Evolutionary conservation across 2,888 invertebrate species (phyloP).

Genomic region (Periphyllus acericola): DNA sequence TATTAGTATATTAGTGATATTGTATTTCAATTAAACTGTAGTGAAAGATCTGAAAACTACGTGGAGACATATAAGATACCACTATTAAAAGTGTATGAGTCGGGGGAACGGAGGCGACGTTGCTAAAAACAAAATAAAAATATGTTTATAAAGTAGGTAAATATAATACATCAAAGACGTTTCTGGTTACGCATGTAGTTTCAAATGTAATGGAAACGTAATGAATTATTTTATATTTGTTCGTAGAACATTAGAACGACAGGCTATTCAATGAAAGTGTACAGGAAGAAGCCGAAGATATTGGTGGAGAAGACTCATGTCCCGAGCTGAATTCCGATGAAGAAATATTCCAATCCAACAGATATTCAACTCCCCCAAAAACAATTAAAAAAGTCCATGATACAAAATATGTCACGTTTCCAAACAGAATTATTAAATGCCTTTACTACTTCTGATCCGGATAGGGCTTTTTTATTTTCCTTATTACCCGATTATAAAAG

Average conservation of each 20-base stretch:
- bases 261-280: neutral
- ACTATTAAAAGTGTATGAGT: neutral
- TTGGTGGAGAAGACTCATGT: neutral
- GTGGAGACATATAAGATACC: neutral
- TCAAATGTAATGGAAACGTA: neutral
- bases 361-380: neutral
- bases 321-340: neutral
- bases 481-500: conserved; percentile 33
- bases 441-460: conserved; percentile 10
- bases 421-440: neutral
- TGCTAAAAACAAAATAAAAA: conserved; percentile 1
- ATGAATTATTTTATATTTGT: neutral
- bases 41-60: neutral
- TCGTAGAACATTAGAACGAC: conserved; percentile 3
- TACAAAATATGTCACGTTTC: neutral
- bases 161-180: neutral
- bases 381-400: neutral
- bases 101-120: neutral
- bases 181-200: neutral
- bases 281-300: neutral
- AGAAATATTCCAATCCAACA: neutral
- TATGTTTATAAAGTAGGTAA: neutral
- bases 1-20: no score
- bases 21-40: neutral
- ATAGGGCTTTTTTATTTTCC: conserved; percentile 15